Base-by-base conservation (phyloP, 2,797 vertebrate genomes). In the Sandelia bainsii region DNA sequence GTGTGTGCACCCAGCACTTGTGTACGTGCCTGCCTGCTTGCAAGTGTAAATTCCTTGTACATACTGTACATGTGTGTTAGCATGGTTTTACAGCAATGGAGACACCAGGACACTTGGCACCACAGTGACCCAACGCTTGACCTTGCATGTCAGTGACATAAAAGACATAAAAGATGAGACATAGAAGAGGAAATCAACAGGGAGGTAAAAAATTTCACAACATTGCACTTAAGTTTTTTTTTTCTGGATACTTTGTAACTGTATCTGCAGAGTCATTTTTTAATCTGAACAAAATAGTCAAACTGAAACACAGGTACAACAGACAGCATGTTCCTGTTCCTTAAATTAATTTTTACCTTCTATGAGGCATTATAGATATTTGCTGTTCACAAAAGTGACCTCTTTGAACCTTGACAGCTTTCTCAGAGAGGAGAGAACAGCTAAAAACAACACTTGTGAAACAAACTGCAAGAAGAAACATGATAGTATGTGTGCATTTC, bases 401-500 rank as follows among this genome's bases (percentile, higher is more conserved):
- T 81, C 69, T 72, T 56, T 75, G 68, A 88, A 90, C 76, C 72
- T 54, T 53, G 29, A 81, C 59, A 73, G 62, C 63, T 68, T 66
- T 79, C 52, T 56, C 66, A 51, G 57, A 56, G 14, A 56, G 72
- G 23, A 72, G 44, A 49, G 61, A 80, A 63, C 66, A 75, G 60
- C 63, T 72, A 22, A 84, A 81, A 75, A 86, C 81, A 87, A 86
- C 79, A 71, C 77, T 91, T 88, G 81, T 82, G 77, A 86, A 88
- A 89, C 74, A 87, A 89, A 77, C 74, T 86, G 75, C 85, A 91
- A 86, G 87, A 90, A 91, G 89, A 89, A 93, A 92, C 91, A 82
- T 75, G 86, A 89, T 87, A 90, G 29, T 87, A 67, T 89, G 78
- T 73, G 67, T 69, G 80, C 80, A 65, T 85, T 86, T 83, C 82